These are phyloP conservation scores for Apaloderma vittatum DNA, from an alignment of 2,113 vertebrate genomes.

Conservation along the genomic window DNA sequence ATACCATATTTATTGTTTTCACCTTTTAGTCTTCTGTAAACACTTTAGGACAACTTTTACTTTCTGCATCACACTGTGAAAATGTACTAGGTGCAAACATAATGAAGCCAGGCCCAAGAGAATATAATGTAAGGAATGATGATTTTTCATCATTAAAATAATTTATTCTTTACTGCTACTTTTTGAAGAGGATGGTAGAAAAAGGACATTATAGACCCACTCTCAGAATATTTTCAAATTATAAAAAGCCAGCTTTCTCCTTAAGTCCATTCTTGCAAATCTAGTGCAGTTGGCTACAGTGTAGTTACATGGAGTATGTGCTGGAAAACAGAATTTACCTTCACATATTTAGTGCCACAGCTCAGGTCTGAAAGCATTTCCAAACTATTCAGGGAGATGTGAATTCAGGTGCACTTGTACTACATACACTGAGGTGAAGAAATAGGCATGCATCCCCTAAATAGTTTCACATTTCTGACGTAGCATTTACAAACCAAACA, in stretches of 20 bases:
- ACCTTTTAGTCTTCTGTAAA: not conserved
- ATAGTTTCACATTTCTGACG: not conserved
- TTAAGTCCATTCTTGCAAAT: not conserved
- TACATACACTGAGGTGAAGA: no score
- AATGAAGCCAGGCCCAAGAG: not conserved
- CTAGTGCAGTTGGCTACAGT: not conserved
- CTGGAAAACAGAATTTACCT: not conserved
- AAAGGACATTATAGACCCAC: not conserved
- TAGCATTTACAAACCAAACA: not conserved
- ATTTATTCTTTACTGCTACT: not conserved
- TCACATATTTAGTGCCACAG: not conserved
- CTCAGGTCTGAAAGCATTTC: not conserved
- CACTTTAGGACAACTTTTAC: not conserved
- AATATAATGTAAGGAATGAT: not conserved
- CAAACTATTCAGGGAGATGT: fast-evolving
- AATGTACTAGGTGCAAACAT: not conserved
- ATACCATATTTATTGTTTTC: not conserved
- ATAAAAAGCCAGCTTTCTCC: not conserved
- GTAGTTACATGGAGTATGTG: not conserved
- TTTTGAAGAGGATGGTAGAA: not conserved
- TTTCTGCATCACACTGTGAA: not conserved
- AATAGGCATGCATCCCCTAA: not conserved
- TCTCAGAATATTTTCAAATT: not conserved
- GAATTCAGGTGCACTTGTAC: not conserved
- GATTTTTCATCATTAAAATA: not conserved